A percentile compares a stretch with the other conserved stretches of the same genome.
phyloP scores from a whole-genome alignment of 1,140 invertebrate species.

The Harpegnathos saltator region DNA sequence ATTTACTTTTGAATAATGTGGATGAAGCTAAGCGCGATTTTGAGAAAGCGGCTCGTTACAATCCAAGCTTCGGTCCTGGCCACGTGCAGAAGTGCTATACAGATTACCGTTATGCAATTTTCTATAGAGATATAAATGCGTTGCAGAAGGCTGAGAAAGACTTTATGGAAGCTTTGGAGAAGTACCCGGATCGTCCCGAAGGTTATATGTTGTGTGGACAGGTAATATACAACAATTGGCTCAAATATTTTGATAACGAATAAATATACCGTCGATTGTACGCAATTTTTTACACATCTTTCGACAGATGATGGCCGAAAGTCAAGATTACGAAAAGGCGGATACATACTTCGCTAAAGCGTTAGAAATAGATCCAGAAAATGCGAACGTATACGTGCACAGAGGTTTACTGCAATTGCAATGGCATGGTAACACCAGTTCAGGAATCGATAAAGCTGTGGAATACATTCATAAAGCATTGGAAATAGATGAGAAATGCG shows the following conservation, averaged over 20 bases:
- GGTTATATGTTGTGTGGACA: slow-evolving; percentile 94
- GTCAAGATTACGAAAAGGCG: slow-evolving; percentile 93
- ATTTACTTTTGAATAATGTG: slow-evolving; percentile 92
- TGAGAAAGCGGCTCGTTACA: slow-evolving; percentile 92
- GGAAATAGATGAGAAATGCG: slow-evolving; percentile 95
- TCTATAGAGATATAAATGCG: slow-evolving; percentile 86
- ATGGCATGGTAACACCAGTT: slow-evolving; percentile 89
- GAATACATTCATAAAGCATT: slow-evolving; percentile 93
- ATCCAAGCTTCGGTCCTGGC: slow-evolving; percentile 93
- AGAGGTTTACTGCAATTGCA: slow-evolving; percentile 94
- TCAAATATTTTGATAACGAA: not conserved
- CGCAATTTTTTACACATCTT: not conserved
- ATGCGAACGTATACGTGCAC: slow-evolving; percentile 95
- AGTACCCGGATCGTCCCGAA: slow-evolving; percentile 94
- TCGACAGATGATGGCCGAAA: slow-evolving; percentile 83
- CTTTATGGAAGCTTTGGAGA: slow-evolving; percentile 91
- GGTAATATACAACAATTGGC: slow-evolving; percentile 83
- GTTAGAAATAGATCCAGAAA: slow-evolving; percentile 92
- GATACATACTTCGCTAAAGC: slow-evolving; percentile 94
- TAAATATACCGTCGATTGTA: slow-evolving; percentile 5
- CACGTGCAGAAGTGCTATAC: slow-evolving; percentile 95
- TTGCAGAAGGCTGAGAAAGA: slow-evolving; percentile 88
- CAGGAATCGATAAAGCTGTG: slow-evolving; percentile 90
- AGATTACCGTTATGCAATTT: slow-evolving; percentile 90
- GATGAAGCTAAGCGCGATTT: slow-evolving; percentile 93